Evolutionary conservation across 2,113 vertebrate species (phyloP), one percentile per base, ranked within the genome.

Genomic region (Gila orcuttii): DNA sequence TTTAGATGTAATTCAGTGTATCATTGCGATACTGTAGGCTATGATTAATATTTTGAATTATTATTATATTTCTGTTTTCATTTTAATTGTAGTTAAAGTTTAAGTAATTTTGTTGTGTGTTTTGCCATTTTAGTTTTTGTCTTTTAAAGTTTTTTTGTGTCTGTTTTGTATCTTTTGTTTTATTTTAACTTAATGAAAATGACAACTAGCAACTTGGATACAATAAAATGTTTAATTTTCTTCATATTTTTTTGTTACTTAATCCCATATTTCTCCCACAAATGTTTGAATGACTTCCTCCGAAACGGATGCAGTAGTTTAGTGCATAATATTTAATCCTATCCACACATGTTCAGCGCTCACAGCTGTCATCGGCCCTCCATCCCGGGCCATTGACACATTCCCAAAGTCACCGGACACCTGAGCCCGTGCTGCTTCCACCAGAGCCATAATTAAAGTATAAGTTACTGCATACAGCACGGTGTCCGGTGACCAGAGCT

Each of bases 351-450:
- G 39, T 52, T 64, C 39, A 25, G 28, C 19, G 7, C 73, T 50
- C 66, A 25, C n/a, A 90, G 86, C 87, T 92, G 93, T 88, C 85
- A 92, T 91, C 86, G 74, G 86, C 79, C 83, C 86, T 88, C 57
- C 81, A 62, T 83, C 90, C 73, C 92, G 17, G 91, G 91, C 87
- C 89, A 90, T 90, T 91, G 90, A 93, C 91, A 90, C 73, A 89
- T 91, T 89, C 93, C 81, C 85, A 89, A 89, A 93, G 93, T 93
- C 92, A 92, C 50, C 73, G 74, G 93, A 91, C 86, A 90, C 75
- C 83, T 85, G 91, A 90, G 21, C 84, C 86, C 47, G 69, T 62
- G 62, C 79, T 19, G 50, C 73, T 89, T 71, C 86, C 87, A 77
- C 66, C 7, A 47, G 83, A 89, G 82, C 87, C 57, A 76, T 91